Percentiles rank a stretch among this genome's conserved stretches.
Conservation (phyloP, 1,140 invertebrate species). For the Triops cancriformis region DNA sequence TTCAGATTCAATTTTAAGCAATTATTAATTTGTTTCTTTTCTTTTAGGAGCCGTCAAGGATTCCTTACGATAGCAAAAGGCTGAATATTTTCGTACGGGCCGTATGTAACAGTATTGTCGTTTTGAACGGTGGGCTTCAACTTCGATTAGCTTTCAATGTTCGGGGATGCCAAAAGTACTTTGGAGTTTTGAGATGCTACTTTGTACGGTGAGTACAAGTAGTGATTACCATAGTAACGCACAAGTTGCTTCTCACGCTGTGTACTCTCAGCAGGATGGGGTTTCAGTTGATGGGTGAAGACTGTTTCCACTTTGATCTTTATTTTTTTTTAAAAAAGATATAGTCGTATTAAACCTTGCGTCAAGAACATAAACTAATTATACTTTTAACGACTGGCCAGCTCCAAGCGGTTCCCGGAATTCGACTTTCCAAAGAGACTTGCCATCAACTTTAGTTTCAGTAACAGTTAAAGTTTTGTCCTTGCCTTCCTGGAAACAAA, state of each 20-base stretch:
- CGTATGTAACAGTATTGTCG: slow-evolving; percentile 73
- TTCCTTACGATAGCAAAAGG: slow-evolving; percentile 45
- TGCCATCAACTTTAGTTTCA: slow-evolving; percentile 46
- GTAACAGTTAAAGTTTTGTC: slow-evolving; percentile 51
- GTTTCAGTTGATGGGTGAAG: slow-evolving; percentile 61
- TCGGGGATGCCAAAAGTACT: slow-evolving; percentile 63
- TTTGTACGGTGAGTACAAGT: slow-evolving; percentile 73
- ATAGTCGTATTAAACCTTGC: background rate
- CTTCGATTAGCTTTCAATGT: slow-evolving; percentile 77
- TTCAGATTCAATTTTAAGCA: background rate
- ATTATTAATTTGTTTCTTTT: too few species aligned
- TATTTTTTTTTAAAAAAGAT: slow-evolving; percentile 28
- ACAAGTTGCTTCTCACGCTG: slow-evolving; percentile 92
- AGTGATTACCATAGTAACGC: slow-evolving; percentile 71
- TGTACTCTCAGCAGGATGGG: slow-evolving; percentile 76
- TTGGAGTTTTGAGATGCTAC: slow-evolving; percentile 70
- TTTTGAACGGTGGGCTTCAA: slow-evolving; percentile 69
- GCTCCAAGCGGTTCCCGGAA: slow-evolving; percentile 52
- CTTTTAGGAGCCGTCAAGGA: too few species aligned
- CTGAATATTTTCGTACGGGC: slow-evolving; percentile 69
- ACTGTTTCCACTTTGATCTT: slow-evolving; percentile 61
- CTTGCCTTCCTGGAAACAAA: slow-evolving; percentile 26
- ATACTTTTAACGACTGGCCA: slow-evolving; percentile 49
- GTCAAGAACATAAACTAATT: background rate
- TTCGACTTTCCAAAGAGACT: slow-evolving; percentile 51